Evolutionary conservation across 2,113 vertebrate genomes (phyloP).

Genomic region (Sinocyclocheilus rhinocerous): DNA sequence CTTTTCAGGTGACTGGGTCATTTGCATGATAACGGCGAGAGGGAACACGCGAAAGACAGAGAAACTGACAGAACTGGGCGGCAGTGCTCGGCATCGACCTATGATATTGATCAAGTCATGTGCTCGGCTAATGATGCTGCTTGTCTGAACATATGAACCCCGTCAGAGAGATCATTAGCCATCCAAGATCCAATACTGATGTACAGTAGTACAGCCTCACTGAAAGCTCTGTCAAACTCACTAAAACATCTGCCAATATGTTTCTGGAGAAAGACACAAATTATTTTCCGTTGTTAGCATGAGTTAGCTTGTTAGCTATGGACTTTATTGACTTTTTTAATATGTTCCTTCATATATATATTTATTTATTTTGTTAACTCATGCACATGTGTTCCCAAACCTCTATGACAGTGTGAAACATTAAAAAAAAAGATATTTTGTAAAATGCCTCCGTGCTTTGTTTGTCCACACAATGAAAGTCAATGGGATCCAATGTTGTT

Average conservation of each 20-base stretch:
- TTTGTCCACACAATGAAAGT: no score
- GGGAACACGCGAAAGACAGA: not conserved
- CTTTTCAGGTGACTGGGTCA: conserved; percentile 49
- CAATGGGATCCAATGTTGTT: no score
- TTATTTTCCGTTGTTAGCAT: not conserved
- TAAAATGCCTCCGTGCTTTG: no score
- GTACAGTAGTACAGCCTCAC: not conserved
- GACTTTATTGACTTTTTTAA: not conserved
- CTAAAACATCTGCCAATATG: conserved; percentile 10
- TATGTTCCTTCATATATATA: not conserved
- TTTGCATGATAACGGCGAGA: conserved; percentile 40
- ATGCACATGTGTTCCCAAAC: no score
- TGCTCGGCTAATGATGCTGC: conserved; percentile 48
- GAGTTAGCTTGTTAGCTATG: not conserved
- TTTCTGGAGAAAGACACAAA: not conserved
- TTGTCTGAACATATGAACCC: conserved; percentile 31
- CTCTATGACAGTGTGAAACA: no score
- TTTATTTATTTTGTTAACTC: no score
- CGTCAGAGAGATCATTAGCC: conserved; percentile 30
- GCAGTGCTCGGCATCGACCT: conserved; percentile 20
- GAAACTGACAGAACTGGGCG: not conserved
- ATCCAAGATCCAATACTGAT: conserved; percentile 1
- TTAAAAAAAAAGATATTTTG: no score
- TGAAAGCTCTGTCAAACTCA: conserved; percentile 35
- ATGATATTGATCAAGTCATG: conserved; percentile 42